Base-by-base conservation (phyloP, 92 coral and sea anemone genomes). In the Parazoanthus darwini region DNA sequence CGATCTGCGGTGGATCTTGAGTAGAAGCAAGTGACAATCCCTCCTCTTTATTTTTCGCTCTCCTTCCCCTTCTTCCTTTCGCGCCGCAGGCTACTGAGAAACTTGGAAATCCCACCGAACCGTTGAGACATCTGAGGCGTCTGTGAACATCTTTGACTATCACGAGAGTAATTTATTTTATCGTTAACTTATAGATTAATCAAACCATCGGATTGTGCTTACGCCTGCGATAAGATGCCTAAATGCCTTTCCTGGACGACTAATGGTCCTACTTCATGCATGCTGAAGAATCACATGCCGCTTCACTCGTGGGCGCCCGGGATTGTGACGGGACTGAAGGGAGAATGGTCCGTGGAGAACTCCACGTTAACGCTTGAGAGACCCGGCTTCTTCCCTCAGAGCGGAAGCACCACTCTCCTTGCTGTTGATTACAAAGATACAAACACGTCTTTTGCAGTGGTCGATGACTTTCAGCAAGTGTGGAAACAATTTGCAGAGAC, bases 231-330 rank as follows among this genome's bases (percentile, higher is more conserved):
- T 3, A 93, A 92, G 63, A 93, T 94, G 98, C 98, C 98, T 38
- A 94, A 91, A 71, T 94, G 98, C 56, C 89, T 93, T 90, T 91
- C 98, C 38, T 94, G 98, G 98, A 94, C 98, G 63, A 94, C 98
- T 23, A 94, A 94, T 85, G 98, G 98, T 11, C 98, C 98, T 74
- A 91, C 94, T 18, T 94, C 98, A n/a, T 94, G 98, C 59, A 92
- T 94, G 83, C 90, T 94, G 50, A 94, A 94, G 88, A 94, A 94
- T 81, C 89, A 90, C 72, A 94, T 94, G 98, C 98, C 98, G 20
- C 94, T 91, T 14, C 98, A 94, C 90, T 92, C 98, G 37, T 94
- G 98, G 98, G 94, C 93, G 26, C 86, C 91, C 51, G 98, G 98
- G 33, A 94, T 94, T 74, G 92, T 93, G 14, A 91, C 98, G 8